Base-by-base conservation (phyloP, 2,888 invertebrate genomes). In the Sinhomidia bicolor region DNA sequence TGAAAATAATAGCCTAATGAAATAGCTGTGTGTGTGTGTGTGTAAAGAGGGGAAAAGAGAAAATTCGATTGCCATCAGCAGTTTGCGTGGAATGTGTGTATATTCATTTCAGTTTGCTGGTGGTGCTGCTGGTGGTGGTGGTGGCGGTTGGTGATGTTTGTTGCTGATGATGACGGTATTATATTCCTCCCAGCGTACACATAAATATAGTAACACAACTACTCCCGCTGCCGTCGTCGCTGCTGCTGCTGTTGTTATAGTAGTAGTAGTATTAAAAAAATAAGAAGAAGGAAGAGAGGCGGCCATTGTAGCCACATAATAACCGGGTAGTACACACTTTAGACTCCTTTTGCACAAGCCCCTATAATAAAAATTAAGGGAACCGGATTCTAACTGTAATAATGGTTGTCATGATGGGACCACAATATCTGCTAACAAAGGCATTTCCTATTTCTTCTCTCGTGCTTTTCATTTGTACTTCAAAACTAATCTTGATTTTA, bases 331-430 rank as follows among this genome's bases (percentile, higher is more conserved):
- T 29, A 62, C 80, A 85, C 62, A 60, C 57, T 65, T 80, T 29
- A 85, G 74, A n/a, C 84, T 89, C 85, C 84, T 80, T 89, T 54
- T 65, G 20, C 47, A 44, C 83, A 89, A 80, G 51, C 89, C 80
- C 62, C 80, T 85, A 84, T 79, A 89, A 89, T 89, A 85, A 89
- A 89, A 89, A 85, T 81, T 85, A 80, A 85, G 89, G 80, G 83
- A 85, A 89, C 89, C 89, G 85, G 89, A 88, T 88, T 83, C 84
- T 81, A 9, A 57, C 79, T 17, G 68, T 84, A 68, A 78, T 88
- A 88, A 88, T 88, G 83, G 88, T 76, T 79, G 78, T 78, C 83
- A 65, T 88, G 88, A 88, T 78, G 83, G 83, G 83, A 79, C 88
- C 83, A 79, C 88, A 83, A 87, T 87, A 87, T 87, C 87, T 87